Evolutionary conservation across 1,140 invertebrate genomes (phyloP).

Genomic region (Solenopsis fugax): DNA sequence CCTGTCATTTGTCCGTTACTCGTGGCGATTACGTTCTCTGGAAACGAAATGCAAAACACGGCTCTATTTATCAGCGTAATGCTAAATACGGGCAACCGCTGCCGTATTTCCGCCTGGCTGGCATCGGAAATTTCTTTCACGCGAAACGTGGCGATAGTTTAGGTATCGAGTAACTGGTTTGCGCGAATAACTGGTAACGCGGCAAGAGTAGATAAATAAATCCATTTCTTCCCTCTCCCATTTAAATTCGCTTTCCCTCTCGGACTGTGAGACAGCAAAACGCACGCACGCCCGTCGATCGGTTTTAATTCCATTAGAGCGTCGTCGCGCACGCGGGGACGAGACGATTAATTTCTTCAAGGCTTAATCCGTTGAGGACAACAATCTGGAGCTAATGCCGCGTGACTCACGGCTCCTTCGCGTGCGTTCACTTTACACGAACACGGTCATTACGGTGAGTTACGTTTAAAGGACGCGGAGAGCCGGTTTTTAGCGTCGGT

Average conservation of each 20-base stretch:
- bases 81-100: not conserved
- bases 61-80: conserved; percentile 6
- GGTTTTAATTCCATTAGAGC: conserved; percentile 37
- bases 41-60: not conserved
- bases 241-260: conserved; percentile 26
- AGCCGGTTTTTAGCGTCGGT: conserved; percentile 21
- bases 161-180: conserved; percentile 24
- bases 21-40: not conserved
- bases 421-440: conserved; percentile 4
- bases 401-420: conserved; percentile 32
- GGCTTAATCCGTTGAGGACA: conserved; percentile 46
- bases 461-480: conserved; percentile 45
- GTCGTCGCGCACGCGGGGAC: conserved; percentile 15
- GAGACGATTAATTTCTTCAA: conserved; percentile 52
- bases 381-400: conserved; percentile 44
- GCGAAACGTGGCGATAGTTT: not conserved
- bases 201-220: conserved; percentile 13
- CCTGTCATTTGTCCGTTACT: not conserved
- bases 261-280: conserved; percentile 24
- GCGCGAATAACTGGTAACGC: not conserved
- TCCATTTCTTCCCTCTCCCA: not conserved
- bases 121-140: conserved; percentile 41
- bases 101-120: not conserved
- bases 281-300: conserved; percentile 1
- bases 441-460: conserved; percentile 6